These are phyloP conservation scores for Antedon mediterranea DNA, from an alignment of 53 echinoderm and acorn worm genomes.

Conservation along the genomic window DNA sequence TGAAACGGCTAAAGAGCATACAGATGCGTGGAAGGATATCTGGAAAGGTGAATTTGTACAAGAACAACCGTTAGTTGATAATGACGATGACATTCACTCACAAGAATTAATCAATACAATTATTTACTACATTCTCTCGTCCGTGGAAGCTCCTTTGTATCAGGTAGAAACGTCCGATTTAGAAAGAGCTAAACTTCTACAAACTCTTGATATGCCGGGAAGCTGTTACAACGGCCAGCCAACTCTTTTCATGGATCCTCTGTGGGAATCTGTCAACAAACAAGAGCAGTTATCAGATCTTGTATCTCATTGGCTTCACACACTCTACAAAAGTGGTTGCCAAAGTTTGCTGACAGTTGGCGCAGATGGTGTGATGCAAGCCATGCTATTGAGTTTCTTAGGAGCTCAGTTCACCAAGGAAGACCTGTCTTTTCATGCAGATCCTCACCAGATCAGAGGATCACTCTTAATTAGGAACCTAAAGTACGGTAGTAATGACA, in stretches of 20 bases:
- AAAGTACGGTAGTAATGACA: background rate
- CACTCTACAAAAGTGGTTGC: conserved; percentile 89
- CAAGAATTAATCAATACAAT: conserved; percentile 55
- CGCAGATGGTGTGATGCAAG: conserved; percentile 69
- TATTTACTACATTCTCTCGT: conserved; percentile 71
- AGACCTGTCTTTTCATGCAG: conserved; percentile 87
- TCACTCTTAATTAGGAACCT: background rate
- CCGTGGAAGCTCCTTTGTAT: conserved; percentile 60
- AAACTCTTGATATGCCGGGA: conserved; percentile 62
- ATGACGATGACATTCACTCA: conserved; percentile 23
- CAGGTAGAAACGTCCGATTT: conserved; percentile 40
- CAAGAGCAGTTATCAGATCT: conserved; percentile 56
- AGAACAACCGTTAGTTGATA: conserved; percentile 29
- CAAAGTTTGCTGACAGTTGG: conserved; percentile 48
- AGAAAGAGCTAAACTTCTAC: conserved; percentile 65
- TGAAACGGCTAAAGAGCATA: conserved; percentile 46
- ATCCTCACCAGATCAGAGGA: conserved; percentile 61
- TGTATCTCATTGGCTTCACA: conserved; percentile 83
- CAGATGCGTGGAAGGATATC: conserved; percentile 65
- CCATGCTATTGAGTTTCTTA: conserved; percentile 81
- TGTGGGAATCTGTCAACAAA: conserved; percentile 45
- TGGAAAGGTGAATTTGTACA: conserved; percentile 62
- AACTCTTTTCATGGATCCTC: conserved; percentile 43
- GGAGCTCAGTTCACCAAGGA: conserved; percentile 81
- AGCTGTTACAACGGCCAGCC: conserved; percentile 92